Base-by-base conservation (phyloP, 2,113 vertebrate genomes). In the Gobius niger region DNA sequence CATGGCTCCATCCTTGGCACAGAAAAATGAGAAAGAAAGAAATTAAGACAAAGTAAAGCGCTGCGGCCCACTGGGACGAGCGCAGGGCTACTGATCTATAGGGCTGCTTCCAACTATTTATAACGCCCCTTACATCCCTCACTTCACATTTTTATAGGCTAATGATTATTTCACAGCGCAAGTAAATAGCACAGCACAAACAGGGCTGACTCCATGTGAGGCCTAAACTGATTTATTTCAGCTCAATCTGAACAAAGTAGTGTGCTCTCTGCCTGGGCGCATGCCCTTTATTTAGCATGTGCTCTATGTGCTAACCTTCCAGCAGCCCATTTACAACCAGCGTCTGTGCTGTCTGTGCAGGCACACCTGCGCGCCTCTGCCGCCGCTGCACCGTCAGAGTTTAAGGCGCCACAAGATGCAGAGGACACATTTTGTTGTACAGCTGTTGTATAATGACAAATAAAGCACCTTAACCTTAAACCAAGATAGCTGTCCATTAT, bases 141-240 rank as follows among this genome's bases (percentile, higher is more conserved):
- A 85, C 82, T 79, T 85, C 86, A 85, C 8, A 81, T 87, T 92
- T 85, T 93, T 90, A 91, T 87, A 84, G 87, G 83, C 80, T 91
- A 89, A 93, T 91, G 87, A 88, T 91, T 84, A 87, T 90, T 91
- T 85, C 78, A 64, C 76, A 67, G 75, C 82, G 82, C 74, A 89
- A 90, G 85, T 90, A 90, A 90, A 91, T 52, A 88, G 80, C 88
- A 76, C 87, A 79, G 89, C 85, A 83, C 80, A 83, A 86, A 87
- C 8, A 73, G 70, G 67, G 59, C 0, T 57, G 15, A 72, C 87
- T 88, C 75, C 83, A 84, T 89, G 88, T 90, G 88, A 84, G 88
- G 88, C 73, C 85, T 7, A 7, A 71, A 61, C 44, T 87, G 90
- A 93, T 92, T 91, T 88, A 91, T 91, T 78, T 62, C 68, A 50